These are phyloP conservation scores for Rhizoglyphus robini DNA, from an alignment of 1,140 invertebrate genomes.

Conservation along the genomic window DNA sequence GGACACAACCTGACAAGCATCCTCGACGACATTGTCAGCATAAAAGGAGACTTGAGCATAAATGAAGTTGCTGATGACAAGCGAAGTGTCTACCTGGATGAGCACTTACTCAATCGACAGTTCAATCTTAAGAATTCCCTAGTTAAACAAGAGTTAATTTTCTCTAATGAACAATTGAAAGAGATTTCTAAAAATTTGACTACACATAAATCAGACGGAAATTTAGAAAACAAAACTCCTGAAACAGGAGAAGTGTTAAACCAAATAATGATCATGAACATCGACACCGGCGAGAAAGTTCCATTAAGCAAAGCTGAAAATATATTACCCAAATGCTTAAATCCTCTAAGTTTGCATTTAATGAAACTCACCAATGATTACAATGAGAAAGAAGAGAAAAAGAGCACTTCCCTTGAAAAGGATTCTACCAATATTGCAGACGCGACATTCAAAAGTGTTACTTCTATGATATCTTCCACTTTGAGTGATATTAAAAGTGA, in stretches of 20 bases:
- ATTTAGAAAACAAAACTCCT: background rate
- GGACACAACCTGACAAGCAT: conserved; percentile 12
- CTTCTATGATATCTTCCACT: conserved; percentile 6
- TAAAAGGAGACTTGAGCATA: conserved; percentile 21
- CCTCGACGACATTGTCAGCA: conserved; percentile 22
- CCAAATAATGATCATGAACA: conserved; percentile 77
- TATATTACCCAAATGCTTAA: conserved; percentile 73
- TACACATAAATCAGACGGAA: background rate
- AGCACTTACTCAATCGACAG: background rate
- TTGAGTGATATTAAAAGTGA: conserved; percentile 2
- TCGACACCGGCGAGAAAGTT: conserved; percentile 80
- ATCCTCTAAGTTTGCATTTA: conserved; percentile 83
- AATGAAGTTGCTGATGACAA: conserved; percentile 4
- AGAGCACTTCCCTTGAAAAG: background rate
- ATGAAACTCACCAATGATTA: conserved; percentile 58
- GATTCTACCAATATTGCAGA: background rate
- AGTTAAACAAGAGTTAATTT: conserved; percentile 6
- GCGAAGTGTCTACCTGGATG: conserved; percentile 14
- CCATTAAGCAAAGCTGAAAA: conserved; percentile 77
- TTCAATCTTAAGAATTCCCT: background rate
- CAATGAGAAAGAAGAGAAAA: background rate
- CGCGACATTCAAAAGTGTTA: background rate
- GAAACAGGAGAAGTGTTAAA: conserved; percentile 41
- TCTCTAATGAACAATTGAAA: conserved; percentile 1
- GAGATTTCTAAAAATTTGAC: background rate